These are phyloP conservation scores for Encarsia formosa DNA, from an alignment of 2,888 invertebrate species.

Conservation along the genomic window DNA sequence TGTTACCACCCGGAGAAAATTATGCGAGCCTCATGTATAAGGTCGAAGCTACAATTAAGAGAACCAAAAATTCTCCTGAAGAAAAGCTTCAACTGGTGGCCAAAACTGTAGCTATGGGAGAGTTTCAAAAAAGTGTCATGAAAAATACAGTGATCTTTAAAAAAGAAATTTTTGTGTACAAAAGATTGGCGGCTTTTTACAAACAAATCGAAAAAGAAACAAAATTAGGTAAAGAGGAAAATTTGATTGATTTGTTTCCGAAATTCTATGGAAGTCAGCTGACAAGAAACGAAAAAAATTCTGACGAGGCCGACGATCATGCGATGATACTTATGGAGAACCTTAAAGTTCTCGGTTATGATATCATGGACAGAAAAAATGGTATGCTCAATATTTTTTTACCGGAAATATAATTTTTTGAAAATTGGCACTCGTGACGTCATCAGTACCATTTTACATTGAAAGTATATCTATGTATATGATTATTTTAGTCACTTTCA, in stretches of 20 bases:
- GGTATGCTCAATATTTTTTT: conserved; percentile 3
- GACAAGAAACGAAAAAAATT: conserved; percentile 36
- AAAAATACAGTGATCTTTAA: conserved; percentile 46
- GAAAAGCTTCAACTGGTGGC: conserved; percentile 54
- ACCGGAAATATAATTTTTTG: too few relatives aligned
- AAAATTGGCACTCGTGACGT: too few relatives aligned
- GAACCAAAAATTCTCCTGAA: conserved; percentile 20
- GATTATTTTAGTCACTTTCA: too few relatives aligned
- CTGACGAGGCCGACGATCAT: conserved; percentile 56
- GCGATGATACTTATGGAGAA: conserved; percentile 49
- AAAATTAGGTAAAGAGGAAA: conserved; percentile 48
- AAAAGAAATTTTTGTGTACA: conserved; percentile 58
- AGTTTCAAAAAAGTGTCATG: conserved; percentile 47
- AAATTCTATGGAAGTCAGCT: conserved; percentile 55
- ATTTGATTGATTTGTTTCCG: conserved; percentile 53
- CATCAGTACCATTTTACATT: too few relatives aligned
- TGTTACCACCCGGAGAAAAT: conserved; percentile 53
- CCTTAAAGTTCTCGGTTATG: background rate
- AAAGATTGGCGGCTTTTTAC: conserved; percentile 53
- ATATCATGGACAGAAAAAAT: background rate
- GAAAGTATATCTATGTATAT: too few relatives aligned
- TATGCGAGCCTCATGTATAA: conserved; percentile 60
- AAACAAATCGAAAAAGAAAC: conserved; percentile 53
- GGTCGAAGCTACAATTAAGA: conserved; percentile 31
- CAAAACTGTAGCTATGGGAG: conserved; percentile 58